Evolutionary conservation across 1,140 invertebrate genomes (phyloP).

Genomic region (Oscheius sp.): DNA sequence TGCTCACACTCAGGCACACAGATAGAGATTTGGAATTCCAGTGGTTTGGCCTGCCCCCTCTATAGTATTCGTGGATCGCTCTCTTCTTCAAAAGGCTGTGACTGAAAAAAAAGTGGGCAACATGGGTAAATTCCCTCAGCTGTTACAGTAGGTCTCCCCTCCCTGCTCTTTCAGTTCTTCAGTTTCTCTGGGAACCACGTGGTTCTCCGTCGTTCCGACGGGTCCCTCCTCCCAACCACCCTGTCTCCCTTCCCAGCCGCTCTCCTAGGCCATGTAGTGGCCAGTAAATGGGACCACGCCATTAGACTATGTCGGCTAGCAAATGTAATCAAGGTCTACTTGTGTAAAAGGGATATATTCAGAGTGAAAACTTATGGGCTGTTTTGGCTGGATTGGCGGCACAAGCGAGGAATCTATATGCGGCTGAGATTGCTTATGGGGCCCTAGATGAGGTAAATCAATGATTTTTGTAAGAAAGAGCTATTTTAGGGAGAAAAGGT

Average conservation of each 20-base stretch:
- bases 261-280: conserved; percentile 69
- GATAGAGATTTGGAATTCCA: background rate
- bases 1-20: too few relatives aligned
- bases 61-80: conserved; percentile 73
- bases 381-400: conserved; percentile 81
- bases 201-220: conserved; percentile 72
- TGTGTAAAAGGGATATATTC: conserved; percentile 25
- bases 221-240: conserved; percentile 69
- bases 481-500: conserved; percentile 77
- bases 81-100: conserved; percentile 70
- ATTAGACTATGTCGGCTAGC: conserved; percentile 74
- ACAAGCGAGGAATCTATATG: conserved; percentile 74
- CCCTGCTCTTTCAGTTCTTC: conserved; percentile 67
- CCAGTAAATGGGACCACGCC: conserved; percentile 74
- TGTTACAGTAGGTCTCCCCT: conserved; percentile 39
- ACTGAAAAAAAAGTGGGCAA: conserved; percentile 64
- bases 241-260: conserved; percentile 72
- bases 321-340: conserved; percentile 66
- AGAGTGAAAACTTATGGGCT: conserved; percentile 82
- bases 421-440: conserved; percentile 89
- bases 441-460: conserved; percentile 73
- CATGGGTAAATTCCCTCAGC: conserved; percentile 50
- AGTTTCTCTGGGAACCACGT: conserved; percentile 78
- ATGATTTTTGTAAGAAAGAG: background rate
- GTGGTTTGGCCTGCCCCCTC: conserved; percentile 81